A percentile compares a stretch with the other conserved stretches of the same genome.
Evolutionary conservation across 2,113 vertebrate genomes (phyloP).

Genomic region (Eubucco bourcierii): DNA sequence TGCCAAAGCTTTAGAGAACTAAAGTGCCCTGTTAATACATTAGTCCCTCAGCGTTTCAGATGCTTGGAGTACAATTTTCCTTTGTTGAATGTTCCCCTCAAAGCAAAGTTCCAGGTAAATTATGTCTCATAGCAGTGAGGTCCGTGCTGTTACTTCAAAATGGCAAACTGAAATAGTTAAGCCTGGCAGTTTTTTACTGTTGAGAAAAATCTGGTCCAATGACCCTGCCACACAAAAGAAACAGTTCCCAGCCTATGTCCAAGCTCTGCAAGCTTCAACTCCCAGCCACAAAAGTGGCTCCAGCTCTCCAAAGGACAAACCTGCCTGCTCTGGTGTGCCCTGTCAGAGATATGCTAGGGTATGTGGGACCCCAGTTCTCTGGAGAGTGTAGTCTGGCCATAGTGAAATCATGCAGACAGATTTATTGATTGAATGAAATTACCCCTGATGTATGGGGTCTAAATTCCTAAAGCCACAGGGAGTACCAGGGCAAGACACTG

Average conservation of each 20-base stretch:
- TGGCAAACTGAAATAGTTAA: not conserved
- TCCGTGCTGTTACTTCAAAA: not conserved
- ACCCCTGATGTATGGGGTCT: fast-evolving
- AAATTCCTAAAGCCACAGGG: not conserved
- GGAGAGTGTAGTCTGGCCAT: not conserved
- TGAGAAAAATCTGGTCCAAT: not conserved
- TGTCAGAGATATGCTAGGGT: fast-evolving
- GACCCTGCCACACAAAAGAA: not conserved
- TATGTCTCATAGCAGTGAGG: not conserved
- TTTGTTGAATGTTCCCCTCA: not conserved
- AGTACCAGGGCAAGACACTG: not conserved
- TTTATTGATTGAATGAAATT: not conserved
- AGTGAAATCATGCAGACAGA: not conserved
- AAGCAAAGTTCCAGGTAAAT: not conserved
- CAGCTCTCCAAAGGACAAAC: not conserved
- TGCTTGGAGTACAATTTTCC: not conserved
- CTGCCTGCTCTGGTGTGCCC: not conserved
- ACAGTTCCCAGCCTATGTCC: not conserved
- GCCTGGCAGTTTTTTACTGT: not conserved
- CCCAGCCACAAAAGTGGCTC: not conserved
- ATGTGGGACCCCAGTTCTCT: fast-evolving
- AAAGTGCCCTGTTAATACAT: not conserved
- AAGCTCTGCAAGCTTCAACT: not conserved
- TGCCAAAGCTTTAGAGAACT: not conserved
- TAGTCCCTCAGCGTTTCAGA: not conserved